Base-by-base conservation (phyloP, 2,888 invertebrate genomes). In the Dynastes hyllus region DNA sequence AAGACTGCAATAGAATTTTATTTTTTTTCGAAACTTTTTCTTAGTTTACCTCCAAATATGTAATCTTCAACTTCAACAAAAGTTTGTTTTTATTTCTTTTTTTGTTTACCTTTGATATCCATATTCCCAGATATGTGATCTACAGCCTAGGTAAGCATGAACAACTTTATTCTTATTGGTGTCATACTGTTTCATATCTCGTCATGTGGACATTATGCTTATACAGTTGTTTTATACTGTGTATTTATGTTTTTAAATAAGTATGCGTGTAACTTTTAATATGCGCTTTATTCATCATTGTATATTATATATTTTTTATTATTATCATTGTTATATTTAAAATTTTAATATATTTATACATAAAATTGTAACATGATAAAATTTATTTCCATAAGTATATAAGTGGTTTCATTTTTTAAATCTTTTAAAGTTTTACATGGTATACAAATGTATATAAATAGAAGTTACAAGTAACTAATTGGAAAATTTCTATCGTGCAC, bases 121-220 rank as follows among this genome's bases (percentile, higher is more conserved):
- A 5, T 55, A 16, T 2, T 6, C 16, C 5, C 55, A n/a, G 37
- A 37, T n/a, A 65, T 65, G 65, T 65, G 65, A 37, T 6, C 9
- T 65, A 37, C 29, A 11, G 6, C 65, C n/a, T 9, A 65, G 65
- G 65, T 65, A 65, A 32, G 63, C 29, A 13, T 29, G 16, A 65
- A 32, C 37, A n/a, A 32, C 11, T 5, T 3, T 32, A 65, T 37
- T 37, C n/a, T 0, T 65, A 29, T 63, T 63, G 63, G 29, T 65
- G 65, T 37, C 65, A 65, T 65, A 32, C 29, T 65, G 27, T n/a
- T 13, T 16, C 16, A n/a, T 55, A 16, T 51, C n/a, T 51, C 8
- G 6, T 51, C n/a, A 13, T 51, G 51, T 63, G 4, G 3, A 63
- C 63, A 63, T 29, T 65, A 65, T 37, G 65, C 2, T n/a, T 65